phyloP scores from a whole-genome alignment of 2,113 vertebrate species.

The Hiodon tergisus region DNA sequence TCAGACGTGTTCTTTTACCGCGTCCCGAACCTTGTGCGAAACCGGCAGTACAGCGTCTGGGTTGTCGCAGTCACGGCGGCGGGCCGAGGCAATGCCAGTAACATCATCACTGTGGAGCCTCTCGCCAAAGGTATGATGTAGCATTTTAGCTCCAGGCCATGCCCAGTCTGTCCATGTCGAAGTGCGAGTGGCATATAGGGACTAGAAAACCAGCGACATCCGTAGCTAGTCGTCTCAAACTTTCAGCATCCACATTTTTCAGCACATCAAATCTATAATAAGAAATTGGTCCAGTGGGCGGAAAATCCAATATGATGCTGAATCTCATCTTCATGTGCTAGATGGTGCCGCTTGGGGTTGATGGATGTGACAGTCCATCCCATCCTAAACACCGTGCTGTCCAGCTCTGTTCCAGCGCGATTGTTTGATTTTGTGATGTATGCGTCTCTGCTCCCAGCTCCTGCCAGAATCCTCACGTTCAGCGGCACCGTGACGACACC shows the following conservation, averaged over 20 bases:
- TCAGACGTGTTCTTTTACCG: slow-evolving; percentile 94
- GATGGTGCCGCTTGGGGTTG: too few relatives aligned
- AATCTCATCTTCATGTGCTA: too few relatives aligned
- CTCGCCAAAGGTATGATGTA: slow-evolving; percentile 78
- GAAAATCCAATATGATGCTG: too few relatives aligned
- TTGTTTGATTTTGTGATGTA: slow-evolving; percentile 5
- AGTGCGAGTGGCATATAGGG: neutral
- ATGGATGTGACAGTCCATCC: neutral
- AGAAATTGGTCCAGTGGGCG: too few relatives aligned
- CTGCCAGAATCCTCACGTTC: slow-evolving; percentile 90
- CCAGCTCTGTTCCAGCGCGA: neutral
- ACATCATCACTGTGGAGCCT: slow-evolving; percentile 90
- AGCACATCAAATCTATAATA: too few relatives aligned
- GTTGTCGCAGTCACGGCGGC: slow-evolving; percentile 93
- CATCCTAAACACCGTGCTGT: neutral
- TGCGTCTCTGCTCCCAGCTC: slow-evolving; percentile 62
- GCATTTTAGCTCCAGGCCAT: neutral
- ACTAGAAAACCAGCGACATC: neutral
- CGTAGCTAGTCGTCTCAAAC: neutral
- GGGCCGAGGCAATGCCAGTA: slow-evolving; percentile 87
- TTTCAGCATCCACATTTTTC: neutral
- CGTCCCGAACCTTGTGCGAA: slow-evolving; percentile 90
- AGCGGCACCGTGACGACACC: slow-evolving; percentile 91
- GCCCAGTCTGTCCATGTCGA: neutral
- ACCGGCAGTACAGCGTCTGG: slow-evolving; percentile 93